phyloP scores from a whole-genome alignment of 2,113 vertebrate genomes.

The Corydoras sp. region DNA sequence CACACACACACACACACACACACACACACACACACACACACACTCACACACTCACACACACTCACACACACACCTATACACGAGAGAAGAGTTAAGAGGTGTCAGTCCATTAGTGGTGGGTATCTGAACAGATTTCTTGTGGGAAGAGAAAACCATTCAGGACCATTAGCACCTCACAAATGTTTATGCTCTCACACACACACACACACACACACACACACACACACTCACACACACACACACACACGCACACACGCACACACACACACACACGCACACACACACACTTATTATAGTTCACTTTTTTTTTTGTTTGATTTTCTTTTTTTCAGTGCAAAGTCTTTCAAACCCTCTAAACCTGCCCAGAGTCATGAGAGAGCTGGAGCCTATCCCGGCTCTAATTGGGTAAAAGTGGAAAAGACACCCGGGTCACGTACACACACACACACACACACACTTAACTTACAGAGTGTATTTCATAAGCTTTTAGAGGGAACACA shows the following conservation, averaged over 20 bases:
- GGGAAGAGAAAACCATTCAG: slow-evolving; percentile 6
- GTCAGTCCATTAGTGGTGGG: slow-evolving; percentile 17
- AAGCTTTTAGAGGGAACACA: too few relatives aligned
- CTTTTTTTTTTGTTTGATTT: background rate
- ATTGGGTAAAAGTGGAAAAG: too few relatives aligned
- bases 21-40: slow-evolving; percentile 27
- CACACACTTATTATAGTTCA: background rate
- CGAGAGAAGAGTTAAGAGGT: slow-evolving; percentile 8
- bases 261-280: slow-evolving; percentile 15
- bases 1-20: slow-evolving; percentile 17
- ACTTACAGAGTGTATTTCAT: too few relatives aligned
- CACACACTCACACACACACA: background rate
- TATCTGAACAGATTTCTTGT: slow-evolving; percentile 10
- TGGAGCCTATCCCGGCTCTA: too few relatives aligned
- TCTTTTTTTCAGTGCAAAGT: too few relatives aligned
- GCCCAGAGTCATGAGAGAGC: too few relatives aligned
- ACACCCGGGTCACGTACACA: too few relatives aligned
- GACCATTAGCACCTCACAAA: slow-evolving; percentile 20
- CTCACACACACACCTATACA: slow-evolving; percentile 10
- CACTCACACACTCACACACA: slow-evolving; percentile 13
- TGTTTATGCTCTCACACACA: background rate
- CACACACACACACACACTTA: too few relatives aligned
- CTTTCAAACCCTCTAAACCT: too few relatives aligned
- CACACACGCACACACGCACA: slow-evolving; percentile 18
- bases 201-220: slow-evolving; percentile 8